A percentile compares a stretch with the other conserved stretches of the same genome.
Evolutionary conservation across 2,888 invertebrate genomes (phyloP).

Genomic region (Sisyra terminalis): DNA sequence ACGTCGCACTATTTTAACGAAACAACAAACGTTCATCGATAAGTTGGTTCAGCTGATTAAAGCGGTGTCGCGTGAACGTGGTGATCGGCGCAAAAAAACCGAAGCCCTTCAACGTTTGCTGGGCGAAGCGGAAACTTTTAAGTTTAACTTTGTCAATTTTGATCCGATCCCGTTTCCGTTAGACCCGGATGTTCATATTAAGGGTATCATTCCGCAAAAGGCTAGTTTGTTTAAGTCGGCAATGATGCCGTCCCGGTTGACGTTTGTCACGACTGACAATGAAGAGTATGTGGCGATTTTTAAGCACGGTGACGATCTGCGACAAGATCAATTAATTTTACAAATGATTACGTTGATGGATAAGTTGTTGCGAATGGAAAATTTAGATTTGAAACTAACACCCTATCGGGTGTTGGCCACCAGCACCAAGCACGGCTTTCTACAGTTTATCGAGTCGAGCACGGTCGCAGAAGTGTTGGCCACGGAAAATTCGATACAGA

Average conservation of each 20-base stretch:
- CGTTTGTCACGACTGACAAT: constrained; percentile 68
- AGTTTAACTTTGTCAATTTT: constrained; percentile 77
- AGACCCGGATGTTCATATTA: constrained; percentile 80
- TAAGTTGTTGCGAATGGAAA: constrained; percentile 80
- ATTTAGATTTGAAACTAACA: constrained; percentile 88
- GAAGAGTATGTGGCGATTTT: constrained; percentile 89
- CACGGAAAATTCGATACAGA: constrained; percentile 77
- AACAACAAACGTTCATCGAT: constrained; percentile 84
- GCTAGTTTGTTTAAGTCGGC: constrained; percentile 93
- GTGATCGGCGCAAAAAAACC: constrained; percentile 81
- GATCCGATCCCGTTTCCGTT: constrained; percentile 88
- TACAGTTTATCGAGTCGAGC: constrained; percentile 87
- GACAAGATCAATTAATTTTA: constrained; percentile 93
- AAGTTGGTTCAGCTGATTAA: constrained; percentile 79
- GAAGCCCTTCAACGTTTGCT: constrained; percentile 74
- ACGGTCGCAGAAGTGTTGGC: constrained; percentile 85
- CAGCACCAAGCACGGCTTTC: constrained; percentile 88
- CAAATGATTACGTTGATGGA: constrained; percentile 99
- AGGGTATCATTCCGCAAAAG: constrained; percentile 75
- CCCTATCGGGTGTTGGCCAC: constrained; percentile 94
- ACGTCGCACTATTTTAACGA: constrained; percentile 55
- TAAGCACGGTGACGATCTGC: constrained; percentile 92
- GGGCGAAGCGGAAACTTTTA: constrained; percentile 62
- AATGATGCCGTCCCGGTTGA: constrained; percentile 83
- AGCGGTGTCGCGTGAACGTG: constrained; percentile 76